phyloP scores from a whole-genome alignment of 2,888 invertebrate species.

The Thera obeliscata region DNA sequence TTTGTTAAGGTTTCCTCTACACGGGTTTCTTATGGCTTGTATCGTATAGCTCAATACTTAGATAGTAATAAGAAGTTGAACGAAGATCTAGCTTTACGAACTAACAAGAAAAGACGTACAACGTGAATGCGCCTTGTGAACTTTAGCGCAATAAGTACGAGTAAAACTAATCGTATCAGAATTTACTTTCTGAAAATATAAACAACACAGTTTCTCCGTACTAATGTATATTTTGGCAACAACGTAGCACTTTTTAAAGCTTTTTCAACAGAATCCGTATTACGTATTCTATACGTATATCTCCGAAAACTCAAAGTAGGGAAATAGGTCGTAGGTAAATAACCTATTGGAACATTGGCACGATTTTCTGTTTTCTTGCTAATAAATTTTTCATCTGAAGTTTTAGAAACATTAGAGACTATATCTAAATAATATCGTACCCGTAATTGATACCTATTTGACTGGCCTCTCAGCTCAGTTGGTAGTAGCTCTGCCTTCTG shows the following conservation, averaged over 20 bases:
- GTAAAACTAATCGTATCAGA: background rate
- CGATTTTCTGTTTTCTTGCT: background rate
- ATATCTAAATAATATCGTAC: background rate
- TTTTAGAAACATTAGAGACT: background rate
- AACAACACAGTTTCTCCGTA: conserved; percentile 21
- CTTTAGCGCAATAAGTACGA: conserved; percentile 19
- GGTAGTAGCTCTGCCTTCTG: too few species aligned
- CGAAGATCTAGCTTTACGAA: background rate
- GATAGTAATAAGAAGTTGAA: background rate
- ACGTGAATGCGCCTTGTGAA: conserved; percentile 2
- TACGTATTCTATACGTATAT: too few species aligned
- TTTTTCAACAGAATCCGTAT: background rate
- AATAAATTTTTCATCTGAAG: background rate
- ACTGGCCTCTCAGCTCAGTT: too few species aligned
- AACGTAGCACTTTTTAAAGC: background rate
- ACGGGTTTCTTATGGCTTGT: too few species aligned
- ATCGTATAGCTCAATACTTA: too few species aligned
- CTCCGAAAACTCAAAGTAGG: conserved; percentile 1
- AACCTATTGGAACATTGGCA: background rate
- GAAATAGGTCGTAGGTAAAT: background rate
- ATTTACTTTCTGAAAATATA: conserved; percentile 16
- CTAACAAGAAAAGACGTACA: conserved; percentile 19
- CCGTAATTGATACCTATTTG: too few species aligned
- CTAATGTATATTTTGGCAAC: conserved; percentile 17
- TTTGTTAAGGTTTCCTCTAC: too few species aligned